Conservation (phyloP, 2,113 vertebrate species). For the Chamaetylas fuelleborni region DNA sequence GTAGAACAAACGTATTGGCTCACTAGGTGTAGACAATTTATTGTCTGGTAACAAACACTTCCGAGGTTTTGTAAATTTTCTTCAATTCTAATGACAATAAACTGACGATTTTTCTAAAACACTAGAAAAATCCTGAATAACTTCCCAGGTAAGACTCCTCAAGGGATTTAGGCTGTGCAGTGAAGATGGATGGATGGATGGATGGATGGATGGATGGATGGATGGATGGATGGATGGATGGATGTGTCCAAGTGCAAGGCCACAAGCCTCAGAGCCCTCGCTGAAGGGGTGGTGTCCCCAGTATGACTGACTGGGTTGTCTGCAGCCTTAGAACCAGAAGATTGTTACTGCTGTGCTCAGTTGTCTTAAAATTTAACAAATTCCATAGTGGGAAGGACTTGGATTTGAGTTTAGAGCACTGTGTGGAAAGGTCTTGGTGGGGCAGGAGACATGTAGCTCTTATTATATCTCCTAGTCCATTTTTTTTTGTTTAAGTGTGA, state of each 20-base stretch:
- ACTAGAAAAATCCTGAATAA: neutral
- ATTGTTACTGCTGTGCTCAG: neutral
- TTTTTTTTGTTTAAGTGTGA: neutral
- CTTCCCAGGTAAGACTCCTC: neutral
- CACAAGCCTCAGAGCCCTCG: neutral
- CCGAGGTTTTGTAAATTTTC: neutral
- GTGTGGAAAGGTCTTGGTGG: neutral
- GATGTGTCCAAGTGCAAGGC: neutral
- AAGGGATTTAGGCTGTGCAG: neutral
- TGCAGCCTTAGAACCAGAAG: neutral
- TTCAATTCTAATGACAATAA: neutral
- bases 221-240: neutral
- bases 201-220: no score
- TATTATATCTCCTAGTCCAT: neutral
- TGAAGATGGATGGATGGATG: neutral
- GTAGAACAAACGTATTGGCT: neutral
- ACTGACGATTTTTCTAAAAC: neutral
- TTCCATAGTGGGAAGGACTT: neutral
- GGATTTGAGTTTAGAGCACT: neutral
- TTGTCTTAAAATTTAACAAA: neutral
- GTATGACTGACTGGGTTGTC: neutral
- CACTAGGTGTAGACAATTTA: neutral
- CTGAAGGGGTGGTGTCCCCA: neutral
- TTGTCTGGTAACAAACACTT: neutral
- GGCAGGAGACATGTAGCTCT: neutral